Percentiles rank a stretch among this genome's conserved stretches.
Conservation (phyloP, 2,888 invertebrate genomes). For the Drosophila dives region DNA sequence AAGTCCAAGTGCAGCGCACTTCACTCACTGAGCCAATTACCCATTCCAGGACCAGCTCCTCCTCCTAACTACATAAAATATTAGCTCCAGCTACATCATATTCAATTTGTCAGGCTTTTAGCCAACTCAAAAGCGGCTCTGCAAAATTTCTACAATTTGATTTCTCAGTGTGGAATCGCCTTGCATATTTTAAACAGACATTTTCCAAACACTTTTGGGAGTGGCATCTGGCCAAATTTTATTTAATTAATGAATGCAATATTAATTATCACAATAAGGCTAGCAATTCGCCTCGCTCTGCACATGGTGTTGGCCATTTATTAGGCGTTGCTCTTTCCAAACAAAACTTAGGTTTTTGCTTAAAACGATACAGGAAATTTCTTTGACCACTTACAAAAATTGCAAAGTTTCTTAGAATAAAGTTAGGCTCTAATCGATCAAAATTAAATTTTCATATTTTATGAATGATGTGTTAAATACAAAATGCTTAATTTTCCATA, state of each 20-base stretch:
- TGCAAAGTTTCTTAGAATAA: constrained; percentile 31
- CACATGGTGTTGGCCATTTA: constrained; percentile 29
- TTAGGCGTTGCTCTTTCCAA: constrained; percentile 11
- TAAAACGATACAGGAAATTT: constrained; percentile 32
- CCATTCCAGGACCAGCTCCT: constrained; percentile 6
- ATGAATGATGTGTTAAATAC: too few species aligned
- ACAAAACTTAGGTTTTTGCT: constrained; percentile 22
- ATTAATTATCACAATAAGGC: constrained; percentile 54
- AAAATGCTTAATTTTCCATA: too few species aligned
- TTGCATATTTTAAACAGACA: constrained; percentile 47
- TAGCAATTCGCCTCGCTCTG: background rate
- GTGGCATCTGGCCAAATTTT: constrained; percentile 21
- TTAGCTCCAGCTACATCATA: constrained; percentile 49
- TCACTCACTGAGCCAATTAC: constrained; percentile 48
- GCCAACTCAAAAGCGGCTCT: constrained; percentile 35
- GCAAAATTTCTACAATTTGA: constrained; percentile 24
- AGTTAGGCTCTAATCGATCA: constrained; percentile 4
- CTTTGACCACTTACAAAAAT: constrained; percentile 8
- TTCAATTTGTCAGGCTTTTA: constrained; percentile 65
- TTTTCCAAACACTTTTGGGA: background rate
- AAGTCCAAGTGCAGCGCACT: constrained; percentile 55
- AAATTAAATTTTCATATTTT: too few species aligned
- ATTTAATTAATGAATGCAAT: constrained; percentile 64
- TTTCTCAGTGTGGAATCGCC: constrained; percentile 17
- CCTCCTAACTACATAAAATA: constrained; percentile 49